These are phyloP conservation scores for Lepus oiostolus DNA, from an alignment of 2,797 vertebrate genomes.

Conservation along the genomic window DNA sequence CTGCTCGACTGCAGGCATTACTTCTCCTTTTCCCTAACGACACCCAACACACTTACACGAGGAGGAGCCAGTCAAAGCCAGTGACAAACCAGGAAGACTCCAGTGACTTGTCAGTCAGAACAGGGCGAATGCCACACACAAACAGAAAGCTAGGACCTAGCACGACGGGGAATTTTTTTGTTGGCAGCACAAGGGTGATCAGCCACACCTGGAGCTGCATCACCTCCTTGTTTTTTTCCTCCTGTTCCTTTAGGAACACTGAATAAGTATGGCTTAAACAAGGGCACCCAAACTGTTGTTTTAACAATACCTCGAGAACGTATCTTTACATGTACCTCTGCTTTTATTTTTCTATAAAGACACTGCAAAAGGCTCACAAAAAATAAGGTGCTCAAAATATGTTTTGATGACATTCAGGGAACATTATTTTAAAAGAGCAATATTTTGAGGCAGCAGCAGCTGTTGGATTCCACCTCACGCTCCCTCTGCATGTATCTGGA, in stretches of 20 bases:
- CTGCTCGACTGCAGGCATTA: background rate
- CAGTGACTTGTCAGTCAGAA: background rate
- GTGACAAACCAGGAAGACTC: background rate
- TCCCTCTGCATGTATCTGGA: background rate
- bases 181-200: background rate
- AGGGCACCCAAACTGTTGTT: constrained; percentile 73
- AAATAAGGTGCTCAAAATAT: constrained; percentile 16
- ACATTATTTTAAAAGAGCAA: constrained; percentile 13
- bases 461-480: background rate
- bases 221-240: constrained; percentile 7
- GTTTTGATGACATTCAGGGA: constrained; percentile 47
- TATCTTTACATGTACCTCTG: constrained; percentile 68
- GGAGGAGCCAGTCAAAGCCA: background rate
- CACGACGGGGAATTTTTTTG: background rate
- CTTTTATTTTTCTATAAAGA: constrained; percentile 70
- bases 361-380: constrained; percentile 26
- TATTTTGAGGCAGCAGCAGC: constrained; percentile 56
- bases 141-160: background rate
- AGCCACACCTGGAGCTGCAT: background rate
- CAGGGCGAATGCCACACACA: background rate
- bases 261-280: constrained; percentile 69
- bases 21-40: background rate
- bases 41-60: background rate
- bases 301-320: constrained; percentile 56
- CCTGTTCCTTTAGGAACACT: constrained; percentile 68